A percentile compares a stretch with the other conserved stretches of the same genome.
phyloP scores from a whole-genome alignment of 2,797 vertebrate species.

The Lacerta agilis region DNA sequence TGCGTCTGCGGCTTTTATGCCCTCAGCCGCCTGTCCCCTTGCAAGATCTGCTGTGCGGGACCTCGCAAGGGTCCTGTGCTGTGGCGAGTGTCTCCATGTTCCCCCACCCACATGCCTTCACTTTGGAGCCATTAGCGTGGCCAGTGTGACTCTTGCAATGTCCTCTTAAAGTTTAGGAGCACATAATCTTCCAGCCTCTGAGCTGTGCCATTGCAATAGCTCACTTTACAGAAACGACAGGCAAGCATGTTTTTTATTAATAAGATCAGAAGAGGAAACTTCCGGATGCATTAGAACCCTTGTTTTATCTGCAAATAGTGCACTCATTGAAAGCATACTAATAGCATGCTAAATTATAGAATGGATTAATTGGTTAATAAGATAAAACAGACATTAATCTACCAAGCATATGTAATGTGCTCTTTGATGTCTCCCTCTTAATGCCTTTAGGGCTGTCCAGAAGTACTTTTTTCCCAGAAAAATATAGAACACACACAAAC shows the following conservation, averaged over 20 bases:
- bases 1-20: not conserved
- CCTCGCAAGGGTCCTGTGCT: not conserved
- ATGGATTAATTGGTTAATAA: conserved; percentile 78
- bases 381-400: conserved; percentile 71
- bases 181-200: not conserved
- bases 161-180: conserved; percentile 14
- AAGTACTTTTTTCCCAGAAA: not conserved
- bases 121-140: not conserved
- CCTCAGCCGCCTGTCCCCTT: not conserved
- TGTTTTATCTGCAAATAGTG: conserved; percentile 65
- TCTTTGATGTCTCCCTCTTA: conserved; percentile 65
- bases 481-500: conserved; percentile 13
- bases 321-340: conserved; percentile 64
- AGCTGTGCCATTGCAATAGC: conserved; percentile 6
- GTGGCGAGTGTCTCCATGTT: not conserved
- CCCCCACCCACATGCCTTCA: not conserved
- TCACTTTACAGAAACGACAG: conserved; percentile 28
- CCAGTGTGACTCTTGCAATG: conserved; percentile 4
- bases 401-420: conserved; percentile 51
- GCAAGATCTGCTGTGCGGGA: too few species aligned
- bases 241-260: conserved; percentile 73
- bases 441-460: conserved; percentile 44
- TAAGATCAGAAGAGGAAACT: conserved; percentile 70
- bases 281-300: conserved; percentile 63
- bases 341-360: conserved; percentile 73